These are phyloP conservation scores for Nomada lathburiana DNA, from an alignment of 2,888 invertebrate species.

Conservation along the genomic window DNA sequence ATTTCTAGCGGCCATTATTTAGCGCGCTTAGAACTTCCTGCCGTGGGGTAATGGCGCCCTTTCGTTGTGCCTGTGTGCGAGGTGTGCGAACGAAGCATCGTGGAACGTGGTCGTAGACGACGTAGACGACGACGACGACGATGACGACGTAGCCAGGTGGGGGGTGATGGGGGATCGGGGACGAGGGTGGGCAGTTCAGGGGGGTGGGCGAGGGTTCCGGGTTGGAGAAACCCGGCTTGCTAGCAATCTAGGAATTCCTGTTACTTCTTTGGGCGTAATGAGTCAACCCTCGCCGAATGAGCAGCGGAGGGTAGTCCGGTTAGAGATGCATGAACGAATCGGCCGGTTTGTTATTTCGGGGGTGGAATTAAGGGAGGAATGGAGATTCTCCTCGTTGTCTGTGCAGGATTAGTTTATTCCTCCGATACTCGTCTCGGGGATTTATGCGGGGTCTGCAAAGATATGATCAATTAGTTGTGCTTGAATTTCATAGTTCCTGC, in stretches of 20 bases:
- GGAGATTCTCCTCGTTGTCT: conserved; percentile 8
- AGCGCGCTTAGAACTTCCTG: conserved; percentile 82
- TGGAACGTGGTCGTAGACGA: conserved; percentile 12
- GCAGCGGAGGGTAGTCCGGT: conserved; percentile 65
- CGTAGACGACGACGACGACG: conserved; percentile 49
- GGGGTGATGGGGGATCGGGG: too few relatives aligned
- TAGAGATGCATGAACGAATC: conserved; percentile 33
- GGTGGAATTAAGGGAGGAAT: conserved; percentile 10
- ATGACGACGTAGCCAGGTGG: conserved; percentile 40
- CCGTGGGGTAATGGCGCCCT: conserved; percentile 78
- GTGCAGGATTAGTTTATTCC: neutral
- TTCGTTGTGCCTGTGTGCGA: conserved; percentile 43
- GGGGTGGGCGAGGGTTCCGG: conserved; percentile 36
- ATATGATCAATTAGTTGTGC: neutral
- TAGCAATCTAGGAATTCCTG: conserved; percentile 76
- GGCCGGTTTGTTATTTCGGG: conserved; percentile 16
- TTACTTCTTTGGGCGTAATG: conserved; percentile 76
- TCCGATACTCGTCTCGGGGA: neutral
- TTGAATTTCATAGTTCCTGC: neutral
- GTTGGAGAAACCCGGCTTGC: conserved; percentile 44
- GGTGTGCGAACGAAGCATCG: conserved; percentile 34
- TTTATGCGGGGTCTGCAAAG: neutral
- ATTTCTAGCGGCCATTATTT: conserved; percentile 83
- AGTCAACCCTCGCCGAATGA: conserved; percentile 78
- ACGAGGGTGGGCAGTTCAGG: neutral